Evolutionary conservation across 2,797 vertebrate species (phyloP).

Genomic region (Gephyroberyx darwinii): DNA sequence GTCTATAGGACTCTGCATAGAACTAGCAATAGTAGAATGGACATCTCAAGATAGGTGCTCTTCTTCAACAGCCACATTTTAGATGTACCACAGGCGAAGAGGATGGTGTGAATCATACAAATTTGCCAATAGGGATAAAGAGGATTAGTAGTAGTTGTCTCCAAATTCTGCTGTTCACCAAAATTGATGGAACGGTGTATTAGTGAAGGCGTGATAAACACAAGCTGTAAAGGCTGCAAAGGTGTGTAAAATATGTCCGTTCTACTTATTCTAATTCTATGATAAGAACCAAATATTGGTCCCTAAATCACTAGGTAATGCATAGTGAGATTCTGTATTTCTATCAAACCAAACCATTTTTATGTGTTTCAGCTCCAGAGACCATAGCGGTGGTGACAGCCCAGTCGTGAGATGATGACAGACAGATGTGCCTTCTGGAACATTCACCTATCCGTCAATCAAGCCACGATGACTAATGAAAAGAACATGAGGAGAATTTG

Average conservation of each 20-base stretch:
- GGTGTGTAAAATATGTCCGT: constrained; percentile 28
- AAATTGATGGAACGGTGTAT: not conserved
- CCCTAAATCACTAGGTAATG: not conserved
- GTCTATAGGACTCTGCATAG: constrained; percentile 18
- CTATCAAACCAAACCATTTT: not conserved
- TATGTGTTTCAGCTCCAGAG: constrained; percentile 54
- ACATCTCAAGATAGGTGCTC: constrained; percentile 23
- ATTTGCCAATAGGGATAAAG: not conserved
- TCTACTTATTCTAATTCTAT: constrained; percentile 36
- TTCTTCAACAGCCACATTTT: constrained; percentile 12
- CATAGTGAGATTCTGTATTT: not conserved
- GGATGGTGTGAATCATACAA: not conserved
- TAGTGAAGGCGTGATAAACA: not conserved
- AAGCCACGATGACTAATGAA: constrained; percentile 16
- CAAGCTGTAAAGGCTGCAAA: not conserved
- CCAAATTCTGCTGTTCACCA: not conserved
- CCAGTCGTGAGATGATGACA: constrained; percentile 52
- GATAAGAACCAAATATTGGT: not conserved
- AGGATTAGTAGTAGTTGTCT: too few relatives aligned
- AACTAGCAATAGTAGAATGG: constrained; percentile 48
- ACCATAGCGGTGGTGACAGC: constrained; percentile 49
- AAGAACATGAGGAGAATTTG: not conserved
- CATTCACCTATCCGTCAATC: constrained; percentile 35
- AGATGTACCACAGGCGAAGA: not conserved
- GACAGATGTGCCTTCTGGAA: constrained; percentile 63